Base-by-base conservation (phyloP, 1,140 invertebrate genomes). In the Bacillus rossius region DNA sequence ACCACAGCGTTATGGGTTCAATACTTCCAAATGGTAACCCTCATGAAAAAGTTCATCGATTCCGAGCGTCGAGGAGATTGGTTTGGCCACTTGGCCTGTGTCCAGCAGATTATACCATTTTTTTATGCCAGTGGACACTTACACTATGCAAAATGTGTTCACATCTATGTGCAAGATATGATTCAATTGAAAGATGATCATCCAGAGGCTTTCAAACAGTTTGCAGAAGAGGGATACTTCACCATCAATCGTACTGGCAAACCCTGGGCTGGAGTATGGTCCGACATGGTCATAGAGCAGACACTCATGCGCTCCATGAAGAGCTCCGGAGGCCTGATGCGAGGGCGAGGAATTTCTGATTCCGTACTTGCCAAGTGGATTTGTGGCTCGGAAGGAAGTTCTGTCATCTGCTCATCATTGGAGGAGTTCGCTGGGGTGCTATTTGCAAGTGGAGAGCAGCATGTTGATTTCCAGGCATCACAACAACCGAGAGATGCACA, bases 91-190 rank as follows among this genome's bases (percentile, higher is more conserved):
- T 34, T 53, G 19, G 51, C 25, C 25, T 10, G 25, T 34, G 37
- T 22, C 23, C 19, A 38, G 34, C 5, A 53, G 23, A 53, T 53
- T 2, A 7, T 34, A 53, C 23, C 10, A 34, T 34, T 26, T 53
- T n/a, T 26, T 38, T 53, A 41, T 29, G 23, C 51, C 25, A 53
- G 51, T 53, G 51, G 23, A 23, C 51, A 29, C 51, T 53, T 53
- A 23, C 23, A 38, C 20, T 53, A 53, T 34, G 51, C 51, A 19
- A 53, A 26, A 53, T 60, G 14, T 47, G 5, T 19, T 25, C 43
- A 45, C 17, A 45, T 45, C 10, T 45, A 45, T 25, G 17, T 45
- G 13, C 43, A 45, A 45, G 43, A 45, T 45, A 45, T 45, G 43
- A 45, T 25, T 20, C 17, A 45, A 25, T 25, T 45, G 23, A 25